Evolutionary conservation across 2,113 vertebrate species (phyloP), one percentile per base, ranked within the genome.

Genomic region (Carlito syrichta): DNA sequence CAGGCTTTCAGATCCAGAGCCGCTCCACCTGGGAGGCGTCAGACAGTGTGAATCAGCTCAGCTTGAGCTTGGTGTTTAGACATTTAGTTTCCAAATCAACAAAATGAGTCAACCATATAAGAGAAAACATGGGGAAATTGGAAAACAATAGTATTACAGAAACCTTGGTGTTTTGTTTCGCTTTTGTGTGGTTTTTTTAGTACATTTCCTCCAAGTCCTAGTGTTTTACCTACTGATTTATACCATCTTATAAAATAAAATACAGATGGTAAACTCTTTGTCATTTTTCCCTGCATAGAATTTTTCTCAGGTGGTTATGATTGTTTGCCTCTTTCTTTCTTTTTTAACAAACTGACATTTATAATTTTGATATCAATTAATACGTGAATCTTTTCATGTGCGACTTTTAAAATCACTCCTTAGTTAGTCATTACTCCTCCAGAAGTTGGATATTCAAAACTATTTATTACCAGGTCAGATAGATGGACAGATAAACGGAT

Each of bases 1-100:
- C 99, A 99, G 94, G 98, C 97, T 96, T 98, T 99, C 91, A 99
- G 97, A 92, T 99, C 98, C 90, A 99, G n/a, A 11, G 99, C 98
- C 35, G 99, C 99, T 76, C 99, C 99, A 20, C 99, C 99, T 99
- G 82, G 38, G 84, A 50, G 45, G 71, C 10, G 25, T 35, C 17
- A 77, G 23, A n/a, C 0, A 2, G 50, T 0, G 1, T 11, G 16
- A 86, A 45, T 73, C 73, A 74, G n/a, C 35, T 48, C 63, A 91
- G 71, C 10, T 25, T 11, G 11, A 8, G n/a, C 25, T 71, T 56
- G 14, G 1, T 4, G 60, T 73, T 86, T 27, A 68, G 48, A 94
- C 58, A 93, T 71, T 35, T 63, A 89, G 23, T 97, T 96, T 66
- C 56, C 71, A 76, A 82, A 35, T 56, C 76, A 93, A 60, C 90